Evolutionary conservation across 2,113 vertebrate genomes (phyloP).

Genomic region (pig (Sus scrofa)): DNA sequence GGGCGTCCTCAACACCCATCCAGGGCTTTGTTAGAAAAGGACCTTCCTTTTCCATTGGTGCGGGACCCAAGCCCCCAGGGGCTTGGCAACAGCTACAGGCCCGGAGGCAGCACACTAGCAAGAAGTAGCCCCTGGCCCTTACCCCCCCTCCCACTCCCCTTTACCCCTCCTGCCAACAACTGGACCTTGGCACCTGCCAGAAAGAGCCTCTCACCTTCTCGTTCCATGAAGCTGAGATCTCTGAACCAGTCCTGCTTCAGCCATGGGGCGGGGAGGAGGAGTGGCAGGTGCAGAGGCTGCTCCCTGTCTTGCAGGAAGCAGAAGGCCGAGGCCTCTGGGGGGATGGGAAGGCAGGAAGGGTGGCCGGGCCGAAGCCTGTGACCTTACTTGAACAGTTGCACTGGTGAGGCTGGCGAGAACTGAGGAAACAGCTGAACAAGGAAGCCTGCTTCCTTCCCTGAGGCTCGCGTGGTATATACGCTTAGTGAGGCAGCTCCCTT

Average conservation of each 20-base stretch:
- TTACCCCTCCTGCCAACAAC: background rate
- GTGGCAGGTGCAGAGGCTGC: background rate
- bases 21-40: conserved; percentile 86
- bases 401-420: conserved; percentile 84
- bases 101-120: conserved; percentile 94
- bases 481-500: background rate
- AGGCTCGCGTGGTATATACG: background rate
- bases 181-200: conserved; percentile 65
- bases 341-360: no score
- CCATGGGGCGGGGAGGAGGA: background rate
- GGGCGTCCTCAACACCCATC: conserved; percentile 88
- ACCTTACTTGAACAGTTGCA: conserved; percentile 90
- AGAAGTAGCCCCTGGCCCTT: conserved; percentile 90
- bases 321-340: background rate
- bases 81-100: conserved; percentile 95
- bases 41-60: conserved; percentile 94
- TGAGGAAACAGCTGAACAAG: conserved; percentile 89
- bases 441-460: conserved; percentile 57
- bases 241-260: background rate
- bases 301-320: background rate
- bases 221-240: background rate
- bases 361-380: conserved; percentile 75
- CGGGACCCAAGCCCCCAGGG: conserved; percentile 91
- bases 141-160: background rate
- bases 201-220: conserved; percentile 69